Percentiles rank a stretch among this genome's conserved stretches.
Conservation (phyloP, 1,140 invertebrate species). For the Venustaconcha ellipsiformis region DNA sequence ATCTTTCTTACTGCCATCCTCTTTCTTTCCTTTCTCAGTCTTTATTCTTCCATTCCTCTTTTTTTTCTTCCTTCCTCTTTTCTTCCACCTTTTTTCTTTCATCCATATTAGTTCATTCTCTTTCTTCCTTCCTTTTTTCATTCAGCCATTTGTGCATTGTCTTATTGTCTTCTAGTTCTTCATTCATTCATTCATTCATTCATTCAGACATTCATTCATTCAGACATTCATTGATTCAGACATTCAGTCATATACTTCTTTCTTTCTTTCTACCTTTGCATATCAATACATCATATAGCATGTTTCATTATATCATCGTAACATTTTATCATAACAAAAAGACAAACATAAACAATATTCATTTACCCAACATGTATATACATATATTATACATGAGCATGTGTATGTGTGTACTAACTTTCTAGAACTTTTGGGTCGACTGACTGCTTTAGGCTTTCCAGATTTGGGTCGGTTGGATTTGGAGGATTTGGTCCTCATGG, state of each 20-base stretch:
- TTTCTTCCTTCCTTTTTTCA: neutral
- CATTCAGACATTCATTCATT: neutral
- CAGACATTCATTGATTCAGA: neutral
- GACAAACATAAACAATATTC: neutral
- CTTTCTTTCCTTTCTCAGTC: no score
- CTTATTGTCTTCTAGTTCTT: neutral
- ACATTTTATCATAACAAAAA: neutral
- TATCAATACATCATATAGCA: no score
- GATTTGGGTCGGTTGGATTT: constrained; percentile 56
- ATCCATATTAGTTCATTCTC: neutral
- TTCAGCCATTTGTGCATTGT: no score
- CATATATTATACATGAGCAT: no score
- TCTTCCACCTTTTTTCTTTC: no score
- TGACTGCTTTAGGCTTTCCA: constrained; percentile 62
- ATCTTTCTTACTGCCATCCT: no score
- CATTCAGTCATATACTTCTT: neutral
- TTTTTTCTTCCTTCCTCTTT: no score
- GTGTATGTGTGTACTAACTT: constrained; percentile 51
- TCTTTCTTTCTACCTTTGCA: neutral
- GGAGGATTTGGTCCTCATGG: constrained; percentile 48
- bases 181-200: neutral
- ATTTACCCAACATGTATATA: no score
- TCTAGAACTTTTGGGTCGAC: constrained; percentile 66
- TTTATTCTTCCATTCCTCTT: no score
- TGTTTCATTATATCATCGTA: neutral